Conservation (phyloP, 1,140 invertebrate genomes). For the Neodiprion virginianus region DNA sequence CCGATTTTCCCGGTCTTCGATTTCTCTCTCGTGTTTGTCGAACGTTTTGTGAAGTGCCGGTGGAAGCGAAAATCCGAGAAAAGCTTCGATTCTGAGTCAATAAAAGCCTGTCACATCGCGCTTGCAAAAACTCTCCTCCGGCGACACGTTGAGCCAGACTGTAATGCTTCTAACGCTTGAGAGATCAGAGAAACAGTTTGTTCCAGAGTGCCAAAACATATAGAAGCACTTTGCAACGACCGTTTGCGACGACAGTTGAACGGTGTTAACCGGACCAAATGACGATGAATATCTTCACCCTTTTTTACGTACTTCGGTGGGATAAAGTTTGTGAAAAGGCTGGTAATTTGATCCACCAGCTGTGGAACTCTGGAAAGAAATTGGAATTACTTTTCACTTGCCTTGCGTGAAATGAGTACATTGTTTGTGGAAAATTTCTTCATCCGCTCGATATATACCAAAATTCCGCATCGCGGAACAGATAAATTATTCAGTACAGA, state of each 20-base stretch:
- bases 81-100: background rate
- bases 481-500: background rate
- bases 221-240: background rate
- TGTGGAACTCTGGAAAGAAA: background rate
- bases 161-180: background rate
- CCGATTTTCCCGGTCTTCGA: background rate
- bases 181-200: slow-evolving; percentile 1
- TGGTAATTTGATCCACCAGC: background rate
- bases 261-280: background rate
- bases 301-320: background rate
- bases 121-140: background rate
- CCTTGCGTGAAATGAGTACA: background rate
- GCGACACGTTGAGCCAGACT: background rate
- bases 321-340: background rate
- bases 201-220: background rate
- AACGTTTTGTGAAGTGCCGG: background rate
- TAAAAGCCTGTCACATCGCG: background rate
- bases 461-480: background rate
- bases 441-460: background rate
- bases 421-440: background rate
- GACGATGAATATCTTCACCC: background rate
- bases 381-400: background rate
- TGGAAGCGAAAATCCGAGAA: background rate
- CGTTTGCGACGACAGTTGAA: background rate
- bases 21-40: too few species aligned